Base-by-base conservation (phyloP, 2,888 invertebrate genomes). In the Lutraria lutraria region DNA sequence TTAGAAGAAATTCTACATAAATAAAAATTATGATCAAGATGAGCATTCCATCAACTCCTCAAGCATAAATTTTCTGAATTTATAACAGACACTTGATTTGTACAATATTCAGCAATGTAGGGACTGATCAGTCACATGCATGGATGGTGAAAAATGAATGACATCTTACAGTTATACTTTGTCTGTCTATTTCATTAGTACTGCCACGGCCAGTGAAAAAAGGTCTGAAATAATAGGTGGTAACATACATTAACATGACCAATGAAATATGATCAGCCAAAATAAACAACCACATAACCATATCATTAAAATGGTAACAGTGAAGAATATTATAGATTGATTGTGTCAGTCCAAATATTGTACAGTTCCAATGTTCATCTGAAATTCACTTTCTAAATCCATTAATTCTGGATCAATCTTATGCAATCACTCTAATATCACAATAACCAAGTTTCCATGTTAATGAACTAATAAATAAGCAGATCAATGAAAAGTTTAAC, bases 191-290 rank as follows among this genome's bases (percentile, higher is more conserved):
- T 63, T 96, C 95, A 80, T 93, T 93, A 29, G 93, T 94, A 87
- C 94, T 94, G 52, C 94, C 95, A 90, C 97, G 96, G 89, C 97
- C 97, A 96, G 99, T 98, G 97, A 99, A 99, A 97, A 99, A 99
- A 8, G 99, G 99, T 96, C 99, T 96, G 93, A 68, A 94, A 93
- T 86, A 43, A 76, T 90, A 83, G 68, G 63, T n/a, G 10, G 13
- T 53, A 53, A 81, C 34, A 72, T 72, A 79, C 16, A 79, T 79
- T 34, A 16, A 19, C 34, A 34, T 79, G 8, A 79, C 10, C 34
- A 79, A 79, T 8, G 56, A 43, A 43, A 2, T 43, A 43, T 43
- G 8, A 43, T 43, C 8, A 43, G 43, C 43, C 2, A 8, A 43
- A 43, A 43, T 43, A 43, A 2, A 4, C 43, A 43, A 43, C 43